Evolutionary conservation across 64 coral and sea anemone species (phyloP).

Genomic region (Actinia equina): DNA sequence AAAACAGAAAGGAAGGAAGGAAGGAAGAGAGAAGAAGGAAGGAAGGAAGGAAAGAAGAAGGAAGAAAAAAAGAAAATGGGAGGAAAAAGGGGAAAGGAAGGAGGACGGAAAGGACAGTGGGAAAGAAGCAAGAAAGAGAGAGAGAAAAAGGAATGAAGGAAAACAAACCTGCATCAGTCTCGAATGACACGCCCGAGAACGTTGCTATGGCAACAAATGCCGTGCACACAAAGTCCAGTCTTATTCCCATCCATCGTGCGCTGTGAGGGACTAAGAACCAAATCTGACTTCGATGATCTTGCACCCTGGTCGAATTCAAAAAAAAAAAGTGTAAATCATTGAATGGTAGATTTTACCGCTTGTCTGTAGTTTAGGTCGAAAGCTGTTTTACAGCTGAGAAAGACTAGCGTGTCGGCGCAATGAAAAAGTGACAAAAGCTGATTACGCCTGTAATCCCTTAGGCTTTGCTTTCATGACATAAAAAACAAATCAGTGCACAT

Average conservation of each 20-base stretch:
- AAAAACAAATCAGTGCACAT: too few relatives aligned
- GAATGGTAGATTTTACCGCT: too few relatives aligned
- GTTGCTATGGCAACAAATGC: conserved; percentile 81
- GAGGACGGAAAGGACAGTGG: neutral
- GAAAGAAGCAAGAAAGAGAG: neutral
- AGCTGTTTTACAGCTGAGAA: too few relatives aligned
- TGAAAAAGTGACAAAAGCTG: too few relatives aligned
- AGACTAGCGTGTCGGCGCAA: too few relatives aligned
- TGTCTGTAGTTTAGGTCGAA: too few relatives aligned
- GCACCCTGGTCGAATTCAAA: conserved; percentile 56
- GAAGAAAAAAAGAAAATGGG: neutral
- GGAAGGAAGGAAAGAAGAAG: neutral
- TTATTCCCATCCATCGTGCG: conserved; percentile 91
- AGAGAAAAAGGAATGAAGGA: neutral
- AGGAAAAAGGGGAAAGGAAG: neutral
- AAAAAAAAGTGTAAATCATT: neutral
- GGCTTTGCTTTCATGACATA: too few relatives aligned
- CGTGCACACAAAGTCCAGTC: conserved; percentile 88
- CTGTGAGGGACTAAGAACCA: conserved; percentile 95
- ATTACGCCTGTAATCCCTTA: too few relatives aligned
- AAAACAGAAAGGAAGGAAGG: neutral
- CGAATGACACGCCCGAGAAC: conserved; percentile 74
- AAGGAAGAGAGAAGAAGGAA: neutral
- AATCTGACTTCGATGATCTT: conserved; percentile 89
- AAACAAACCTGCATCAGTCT: conserved; percentile 80